phyloP scores from a whole-genome alignment of 2,113 vertebrate genomes.

The Eubucco bourcierii region DNA sequence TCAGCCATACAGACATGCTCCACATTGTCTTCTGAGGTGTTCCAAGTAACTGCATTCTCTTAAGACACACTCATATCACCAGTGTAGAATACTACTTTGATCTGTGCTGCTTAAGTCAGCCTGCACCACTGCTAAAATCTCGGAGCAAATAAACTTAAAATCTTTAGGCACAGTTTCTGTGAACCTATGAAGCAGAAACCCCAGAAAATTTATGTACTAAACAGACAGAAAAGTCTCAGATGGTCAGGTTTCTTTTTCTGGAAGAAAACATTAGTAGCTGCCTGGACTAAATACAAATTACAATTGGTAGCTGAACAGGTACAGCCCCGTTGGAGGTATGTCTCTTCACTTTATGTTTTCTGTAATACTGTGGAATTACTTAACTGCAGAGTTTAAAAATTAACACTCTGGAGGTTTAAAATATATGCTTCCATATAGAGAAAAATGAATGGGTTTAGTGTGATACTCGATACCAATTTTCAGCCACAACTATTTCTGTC shows the following conservation, averaged over 20 bases:
- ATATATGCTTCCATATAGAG: background rate
- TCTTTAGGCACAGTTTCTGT: background rate
- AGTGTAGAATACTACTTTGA: background rate
- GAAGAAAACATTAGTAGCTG: background rate
- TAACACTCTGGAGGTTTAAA: background rate
- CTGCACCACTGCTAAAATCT: background rate
- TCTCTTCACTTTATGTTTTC: background rate
- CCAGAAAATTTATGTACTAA: background rate
- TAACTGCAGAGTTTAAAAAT: background rate
- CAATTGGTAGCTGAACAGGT: background rate
- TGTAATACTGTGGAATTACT: background rate
- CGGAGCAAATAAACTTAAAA: background rate
- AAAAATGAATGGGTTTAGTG: background rate
- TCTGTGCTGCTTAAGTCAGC: background rate
- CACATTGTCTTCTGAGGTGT: fast-evolving
- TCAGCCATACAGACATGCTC: background rate
- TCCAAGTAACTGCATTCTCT: background rate
- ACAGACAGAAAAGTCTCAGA: background rate
- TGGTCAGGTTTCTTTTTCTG: background rate
- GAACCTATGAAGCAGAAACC: background rate
- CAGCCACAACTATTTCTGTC: background rate
- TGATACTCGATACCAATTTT: background rate
- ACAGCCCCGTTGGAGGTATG: background rate
- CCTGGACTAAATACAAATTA: background rate
- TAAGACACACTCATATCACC: background rate